Base-by-base conservation (phyloP, 2,888 invertebrate genomes). In the Syritta pipiens region DNA sequence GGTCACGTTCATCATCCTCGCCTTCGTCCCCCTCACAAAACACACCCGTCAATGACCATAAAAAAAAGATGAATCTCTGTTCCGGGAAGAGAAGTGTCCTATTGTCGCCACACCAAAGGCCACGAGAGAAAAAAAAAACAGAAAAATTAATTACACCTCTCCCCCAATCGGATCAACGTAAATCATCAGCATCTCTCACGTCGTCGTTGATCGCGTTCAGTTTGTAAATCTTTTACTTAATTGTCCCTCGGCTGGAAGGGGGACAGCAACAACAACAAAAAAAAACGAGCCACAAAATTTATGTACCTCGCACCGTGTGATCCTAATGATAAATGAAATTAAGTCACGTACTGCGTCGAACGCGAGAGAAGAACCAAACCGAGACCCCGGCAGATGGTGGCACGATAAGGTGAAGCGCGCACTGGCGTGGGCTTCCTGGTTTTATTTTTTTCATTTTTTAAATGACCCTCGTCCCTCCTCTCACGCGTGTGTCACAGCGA, bases 281-380 rank as follows among this genome's bases (percentile, higher is more conserved):
- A 53, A 55, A 48, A 53, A 42, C n/a, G n/a, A n/a, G n/a, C n/a
- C n/a, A 48, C 48, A 57, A 69, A 24, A 69, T 71, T 76, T 65
- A 71, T 53, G 42, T 55, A 59, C 48, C 59, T 72, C 46, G 76
- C 46, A 46, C 69, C 28, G 48, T 59, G 49, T 62, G 72, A 74
- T 79, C 79, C 60, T 49, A 67, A 62, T 79, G 79, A 79, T 72
- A 79, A 79, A 67, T 67, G 55, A 79, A 79, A 79, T 79, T 74
- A 79, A 72, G 72, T 79, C 79, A 79, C 79, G 79, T 79, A 74
- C 63, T 71, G 22, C 17, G 63, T 17, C 42, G 71, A 48, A 49
- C 49, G n/a, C n/a, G n/a, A n/a, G n/a, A n/a, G n/a, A n/a, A n/a
- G n/a, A n/a, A n/a, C 17, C 20, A 57, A 59, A 22, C 55, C 67